Base-by-base conservation (phyloP, 2,113 vertebrate genomes). In the Scytalopus superciliaris region DNA sequence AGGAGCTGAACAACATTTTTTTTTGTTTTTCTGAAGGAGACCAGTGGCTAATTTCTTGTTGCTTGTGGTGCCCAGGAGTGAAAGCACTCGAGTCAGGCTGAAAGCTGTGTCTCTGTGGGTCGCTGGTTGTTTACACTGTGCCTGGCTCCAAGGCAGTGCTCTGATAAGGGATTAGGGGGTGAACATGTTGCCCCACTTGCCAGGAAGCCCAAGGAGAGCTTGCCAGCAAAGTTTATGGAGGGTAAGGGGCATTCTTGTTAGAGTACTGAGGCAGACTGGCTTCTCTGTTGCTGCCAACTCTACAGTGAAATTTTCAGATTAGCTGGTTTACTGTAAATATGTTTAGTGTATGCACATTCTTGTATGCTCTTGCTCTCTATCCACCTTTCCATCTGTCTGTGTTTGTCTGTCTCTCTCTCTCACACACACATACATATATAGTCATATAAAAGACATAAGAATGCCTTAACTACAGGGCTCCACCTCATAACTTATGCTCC, bases 341-440 rank as follows among this genome's bases (percentile, higher is more conserved):
- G 21, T 89, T 85, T 45, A 39, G 16, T 59, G 47, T 55, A 12
- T 19, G 28, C 37, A 72, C 25, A 35, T 12, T 63, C 60, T 31
- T 68, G 28, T 40, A 16, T 35, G 53, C 16, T 77, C 24, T 50
- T 66, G 24, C 42, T 77, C 28, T 40, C 19, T 70, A 6, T 4
- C 18, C 18, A 8, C 28, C 12, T 40, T 14, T 7, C 69, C 19
- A 10, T 25, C 39, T 31, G 8, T 66, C 24, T 88, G 9, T 25
- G 35, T 86, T 19, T 77, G 2, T n/a, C 28, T 40, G 15, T 39
- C 52, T 82, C 4, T 19, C n/a, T 53, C 4, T 3, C 13, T 6
- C 24, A 35, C 24, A 37, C 8, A 22, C 5, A 15, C 3, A 24
- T 0, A 45, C 1, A 22, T 2, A 10, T 1, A 49, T 12, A 16